Evolutionary conservation across 2,888 invertebrate species (phyloP).

Genomic region (Cephus pygmeus): DNA sequence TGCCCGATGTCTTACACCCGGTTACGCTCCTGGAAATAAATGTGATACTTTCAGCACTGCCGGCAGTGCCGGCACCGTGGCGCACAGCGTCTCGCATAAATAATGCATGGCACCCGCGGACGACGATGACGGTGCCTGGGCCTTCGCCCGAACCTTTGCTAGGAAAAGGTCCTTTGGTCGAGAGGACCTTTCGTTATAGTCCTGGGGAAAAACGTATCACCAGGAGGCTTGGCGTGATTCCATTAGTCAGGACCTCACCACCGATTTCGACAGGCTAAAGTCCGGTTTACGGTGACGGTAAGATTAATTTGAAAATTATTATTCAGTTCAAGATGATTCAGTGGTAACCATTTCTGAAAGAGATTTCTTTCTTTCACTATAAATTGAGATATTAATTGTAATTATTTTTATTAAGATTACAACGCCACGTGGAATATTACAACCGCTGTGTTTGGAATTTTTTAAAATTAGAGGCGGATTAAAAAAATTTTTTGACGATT

Average conservation of each 20-base stretch:
- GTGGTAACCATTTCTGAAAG: not conserved
- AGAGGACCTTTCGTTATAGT: not conserved
- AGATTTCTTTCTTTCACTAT: not conserved
- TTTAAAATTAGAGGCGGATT: not conserved
- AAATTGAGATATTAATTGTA: not conserved
- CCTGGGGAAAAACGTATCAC: slow-evolving; percentile 42
- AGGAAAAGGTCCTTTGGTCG: slow-evolving; percentile 21
- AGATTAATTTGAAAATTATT: not conserved
- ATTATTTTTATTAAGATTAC: not conserved
- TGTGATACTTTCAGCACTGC: slow-evolving; percentile 56
- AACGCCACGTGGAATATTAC: not conserved
- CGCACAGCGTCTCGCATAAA: slow-evolving; percentile 44
- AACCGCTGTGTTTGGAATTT: not conserved
- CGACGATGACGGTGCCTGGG: not conserved
- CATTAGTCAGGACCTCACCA: slow-evolving; percentile 57
- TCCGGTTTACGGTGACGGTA: slow-evolving; percentile 11
- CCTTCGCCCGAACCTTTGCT: not conserved
- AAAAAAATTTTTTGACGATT: not conserved
- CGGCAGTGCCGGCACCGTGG: slow-evolving; percentile 34
- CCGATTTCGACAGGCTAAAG: slow-evolving; percentile 25
- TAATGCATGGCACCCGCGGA: slow-evolving; percentile 36
- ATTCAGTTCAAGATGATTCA: not conserved
- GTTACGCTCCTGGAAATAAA: slow-evolving; percentile 38
- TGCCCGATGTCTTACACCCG: slow-evolving; percentile 41
- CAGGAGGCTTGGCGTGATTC: slow-evolving; percentile 55